A percentile compares a stretch with the other conserved stretches of the same genome.
Conservation (phyloP, 2,888 invertebrate species). For the Lasioglossum vierecki region DNA sequence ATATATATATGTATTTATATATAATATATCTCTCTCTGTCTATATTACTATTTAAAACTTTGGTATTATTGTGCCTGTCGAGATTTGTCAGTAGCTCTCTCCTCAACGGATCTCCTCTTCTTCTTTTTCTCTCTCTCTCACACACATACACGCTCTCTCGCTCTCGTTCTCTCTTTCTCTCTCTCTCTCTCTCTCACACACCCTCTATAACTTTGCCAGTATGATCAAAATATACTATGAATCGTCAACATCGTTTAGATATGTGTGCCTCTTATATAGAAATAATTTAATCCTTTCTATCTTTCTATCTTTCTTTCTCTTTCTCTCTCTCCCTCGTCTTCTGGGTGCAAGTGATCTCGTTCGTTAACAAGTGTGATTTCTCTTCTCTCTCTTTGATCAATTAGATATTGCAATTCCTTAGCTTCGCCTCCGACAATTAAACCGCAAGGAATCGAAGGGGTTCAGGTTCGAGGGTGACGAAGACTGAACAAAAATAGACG, state of each 20-base stretch:
- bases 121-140: not conserved
- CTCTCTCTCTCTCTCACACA: slow-evolving; percentile 10
- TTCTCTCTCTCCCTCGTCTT: slow-evolving; percentile 34
- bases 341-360: slow-evolving; percentile 59
- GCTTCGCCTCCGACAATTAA: not conserved
- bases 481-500: slow-evolving; percentile 67
- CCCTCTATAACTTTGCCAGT: slow-evolving; percentile 36
- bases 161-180: slow-evolving; percentile 9
- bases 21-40: slow-evolving; percentile 18
- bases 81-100: slow-evolving; percentile 52
- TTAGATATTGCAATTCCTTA: slow-evolving; percentile 31
- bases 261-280: slow-evolving; percentile 63
- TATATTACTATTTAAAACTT: slow-evolving; percentile 49
- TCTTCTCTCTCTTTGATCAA: not conserved
- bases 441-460: slow-evolving; percentile 12
- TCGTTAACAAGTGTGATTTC: slow-evolving; percentile 69
- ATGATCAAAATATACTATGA: slow-evolving; percentile 79
- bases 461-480: slow-evolving; percentile 5
- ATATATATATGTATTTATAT: not conserved
- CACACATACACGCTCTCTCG: not conserved
- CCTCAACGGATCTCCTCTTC: slow-evolving; percentile 7
- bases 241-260: slow-evolving; percentile 73
- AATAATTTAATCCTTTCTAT: slow-evolving; percentile 45
- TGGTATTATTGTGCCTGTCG: slow-evolving; percentile 63
- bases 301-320: slow-evolving; percentile 13